Evolutionary conservation across 2,797 vertebrate genomes (phyloP).

Genomic region (Chiroxiphia lanceolata): DNA sequence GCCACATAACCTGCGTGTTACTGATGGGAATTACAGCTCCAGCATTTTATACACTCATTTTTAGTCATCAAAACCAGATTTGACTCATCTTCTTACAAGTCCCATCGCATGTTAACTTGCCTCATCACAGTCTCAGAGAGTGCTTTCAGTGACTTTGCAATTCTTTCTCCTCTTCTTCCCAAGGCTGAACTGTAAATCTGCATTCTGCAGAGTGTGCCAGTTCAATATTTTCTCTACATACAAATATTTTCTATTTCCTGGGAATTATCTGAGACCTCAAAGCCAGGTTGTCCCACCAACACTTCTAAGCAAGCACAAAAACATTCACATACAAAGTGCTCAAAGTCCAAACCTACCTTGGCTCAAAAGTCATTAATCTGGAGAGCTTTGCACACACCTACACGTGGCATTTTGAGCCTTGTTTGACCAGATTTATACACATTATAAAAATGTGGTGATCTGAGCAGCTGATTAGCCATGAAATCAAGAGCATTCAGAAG

Average conservation of each 20-base stretch:
- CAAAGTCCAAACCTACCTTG: too few relatives aligned
- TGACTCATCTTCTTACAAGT: neutral
- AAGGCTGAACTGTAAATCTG: neutral
- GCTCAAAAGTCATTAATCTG: neutral
- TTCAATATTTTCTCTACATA: neutral
- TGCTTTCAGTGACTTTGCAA: neutral
- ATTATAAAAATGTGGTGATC: neutral
- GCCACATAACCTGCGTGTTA: neutral
- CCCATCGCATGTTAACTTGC: neutral
- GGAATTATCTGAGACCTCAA: neutral
- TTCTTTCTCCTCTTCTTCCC: neutral
- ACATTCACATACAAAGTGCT: rapidly evolving
- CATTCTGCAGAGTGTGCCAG: neutral
- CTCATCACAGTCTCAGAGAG: neutral
- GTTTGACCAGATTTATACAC: rapidly evolving
- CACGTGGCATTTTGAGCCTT: rapidly evolving
- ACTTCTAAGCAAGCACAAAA: rapidly evolving
- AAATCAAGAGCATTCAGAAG: neutral
- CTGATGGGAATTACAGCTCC: neutral
- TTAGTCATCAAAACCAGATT: neutral
- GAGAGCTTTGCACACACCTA: neutral
- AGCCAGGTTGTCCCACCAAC: neutral
- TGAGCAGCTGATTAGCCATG: neutral
- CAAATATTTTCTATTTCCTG: neutral
- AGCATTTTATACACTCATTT: neutral